Evolutionary conservation across 2,888 invertebrate species (phyloP).

Genomic region (Thecophora atra): DNA sequence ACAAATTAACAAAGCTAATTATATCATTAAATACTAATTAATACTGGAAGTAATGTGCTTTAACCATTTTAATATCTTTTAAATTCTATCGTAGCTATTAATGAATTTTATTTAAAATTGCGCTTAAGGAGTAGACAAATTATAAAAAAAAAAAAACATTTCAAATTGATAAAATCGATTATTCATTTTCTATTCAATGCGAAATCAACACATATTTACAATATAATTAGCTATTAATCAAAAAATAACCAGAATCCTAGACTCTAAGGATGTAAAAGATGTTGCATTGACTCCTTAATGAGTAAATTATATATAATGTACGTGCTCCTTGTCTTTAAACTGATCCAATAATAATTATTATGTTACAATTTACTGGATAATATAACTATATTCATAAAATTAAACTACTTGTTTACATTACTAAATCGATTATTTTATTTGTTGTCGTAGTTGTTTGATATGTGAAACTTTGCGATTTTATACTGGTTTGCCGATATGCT

Average conservation of each 20-base stretch:
- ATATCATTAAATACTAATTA: constrained; percentile 10
- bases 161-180: constrained; percentile 23
- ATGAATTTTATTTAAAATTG: neutral
- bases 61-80: too few species aligned
- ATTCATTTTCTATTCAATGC: constrained; percentile 26
- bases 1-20: too few species aligned
- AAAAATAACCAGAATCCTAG: constrained; percentile 30
- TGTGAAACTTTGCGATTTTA: too few species aligned
- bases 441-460: too few species aligned
- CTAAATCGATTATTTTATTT: too few species aligned
- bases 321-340: constrained; percentile 29
- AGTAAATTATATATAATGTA: constrained; percentile 26
- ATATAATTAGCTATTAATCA: constrained; percentile 41
- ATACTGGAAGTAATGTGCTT: neutral
- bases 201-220: constrained; percentile 36
- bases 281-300: constrained; percentile 30
- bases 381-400: constrained; percentile 25
- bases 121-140: constrained; percentile 29
- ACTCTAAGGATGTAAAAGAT: constrained; percentile 28
- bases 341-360: constrained; percentile 30
- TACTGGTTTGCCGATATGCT: too few species aligned
- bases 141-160: constrained; percentile 31
- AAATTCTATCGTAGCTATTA: too few species aligned
- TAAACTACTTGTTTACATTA: neutral
- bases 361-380: constrained; percentile 26